These are phyloP conservation scores for Nemapogon koenigi DNA, from an alignment of 2,888 invertebrate genomes.

Conservation along the genomic window DNA sequence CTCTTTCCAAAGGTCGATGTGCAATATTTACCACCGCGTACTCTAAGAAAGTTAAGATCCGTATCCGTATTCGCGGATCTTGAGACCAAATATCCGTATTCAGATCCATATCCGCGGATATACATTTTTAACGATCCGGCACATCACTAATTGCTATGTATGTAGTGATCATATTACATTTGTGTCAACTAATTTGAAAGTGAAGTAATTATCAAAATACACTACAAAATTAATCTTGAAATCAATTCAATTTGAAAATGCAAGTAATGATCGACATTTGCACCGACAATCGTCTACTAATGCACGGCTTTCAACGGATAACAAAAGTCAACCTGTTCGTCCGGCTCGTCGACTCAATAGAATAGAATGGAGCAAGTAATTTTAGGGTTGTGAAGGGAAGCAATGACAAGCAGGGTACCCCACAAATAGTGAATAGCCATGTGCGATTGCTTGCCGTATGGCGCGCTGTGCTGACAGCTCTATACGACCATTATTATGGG, in stretches of 20 bases:
- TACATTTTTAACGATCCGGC: too few species aligned
- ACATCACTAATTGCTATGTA: too few species aligned
- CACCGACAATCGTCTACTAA: slow-evolving; percentile 58
- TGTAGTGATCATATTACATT: too few species aligned
- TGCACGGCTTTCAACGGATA: slow-evolving; percentile 55
- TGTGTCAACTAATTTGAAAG: too few species aligned
- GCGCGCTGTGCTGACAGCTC: slow-evolving; percentile 43
- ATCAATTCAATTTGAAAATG: slow-evolving; percentile 37
- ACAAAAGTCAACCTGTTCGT: slow-evolving; percentile 64
- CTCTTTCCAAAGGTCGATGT: too few species aligned
- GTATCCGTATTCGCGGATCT: too few species aligned
- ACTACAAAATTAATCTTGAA: too few species aligned
- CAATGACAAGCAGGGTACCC: slow-evolving; percentile 56
- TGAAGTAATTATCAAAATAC: too few species aligned
- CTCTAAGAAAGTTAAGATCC: too few species aligned
- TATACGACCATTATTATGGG: slow-evolving; percentile 39
- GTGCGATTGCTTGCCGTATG: slow-evolving; percentile 44
- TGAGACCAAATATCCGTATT: too few species aligned
- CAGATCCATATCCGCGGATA: too few species aligned
- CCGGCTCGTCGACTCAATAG: slow-evolving; percentile 23
- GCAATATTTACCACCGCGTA: too few species aligned
- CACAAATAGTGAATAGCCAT: slow-evolving; percentile 51
- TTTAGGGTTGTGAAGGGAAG: slow-evolving; percentile 60
- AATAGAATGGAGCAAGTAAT: slow-evolving; percentile 46
- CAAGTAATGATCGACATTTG: slow-evolving; percentile 59